Conservation (phyloP, 2,113 vertebrate species). For the Myiagra hebetior region DNA sequence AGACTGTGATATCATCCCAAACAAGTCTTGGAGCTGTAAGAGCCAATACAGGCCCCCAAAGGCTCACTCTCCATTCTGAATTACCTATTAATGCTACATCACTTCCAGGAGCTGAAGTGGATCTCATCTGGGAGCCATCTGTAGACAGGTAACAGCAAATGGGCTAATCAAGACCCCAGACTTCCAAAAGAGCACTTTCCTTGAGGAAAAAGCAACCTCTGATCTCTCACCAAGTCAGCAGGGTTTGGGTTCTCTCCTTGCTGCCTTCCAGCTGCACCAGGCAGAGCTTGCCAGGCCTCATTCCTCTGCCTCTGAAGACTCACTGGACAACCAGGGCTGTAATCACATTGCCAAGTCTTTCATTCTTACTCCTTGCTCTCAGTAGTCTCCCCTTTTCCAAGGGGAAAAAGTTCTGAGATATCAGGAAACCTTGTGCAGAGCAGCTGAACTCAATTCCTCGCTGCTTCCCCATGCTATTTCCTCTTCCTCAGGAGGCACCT, state of each 20-base stretch:
- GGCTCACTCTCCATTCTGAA: background rate
- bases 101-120: background rate
- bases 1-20: background rate
- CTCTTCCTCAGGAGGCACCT: background rate
- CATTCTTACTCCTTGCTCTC: background rate
- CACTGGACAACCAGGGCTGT: background rate
- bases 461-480: background rate
- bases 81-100: background rate
- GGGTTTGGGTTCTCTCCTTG: background rate
- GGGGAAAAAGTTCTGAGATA: background rate
- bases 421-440: background rate
- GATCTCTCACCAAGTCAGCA: background rate
- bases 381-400: background rate
- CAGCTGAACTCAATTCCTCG: background rate
- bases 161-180: background rate
- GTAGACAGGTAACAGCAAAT: background rate
- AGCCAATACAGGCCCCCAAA: background rate
- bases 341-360: background rate
- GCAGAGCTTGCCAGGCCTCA: background rate
- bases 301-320: background rate
- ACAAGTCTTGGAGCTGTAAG: background rate
- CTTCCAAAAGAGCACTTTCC: background rate
- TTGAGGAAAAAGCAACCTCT: background rate
- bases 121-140: background rate
- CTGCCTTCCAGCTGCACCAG: background rate